phyloP scores from a whole-genome alignment of 1,140 invertebrate genomes.

The Drosophila prosaltans region DNA sequence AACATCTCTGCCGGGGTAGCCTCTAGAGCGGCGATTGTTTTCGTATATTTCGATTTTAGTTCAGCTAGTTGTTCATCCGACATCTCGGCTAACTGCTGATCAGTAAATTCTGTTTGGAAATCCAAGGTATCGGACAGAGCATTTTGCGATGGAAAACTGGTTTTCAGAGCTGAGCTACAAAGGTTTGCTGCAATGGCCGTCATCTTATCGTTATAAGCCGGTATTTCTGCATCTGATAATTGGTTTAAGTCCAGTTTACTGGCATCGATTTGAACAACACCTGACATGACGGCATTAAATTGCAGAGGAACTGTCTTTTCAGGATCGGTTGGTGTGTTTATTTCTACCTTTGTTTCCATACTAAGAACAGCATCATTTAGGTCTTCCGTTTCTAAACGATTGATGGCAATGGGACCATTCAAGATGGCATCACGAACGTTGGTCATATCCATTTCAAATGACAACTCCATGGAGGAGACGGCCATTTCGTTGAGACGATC shows the following conservation, averaged over 20 bases:
- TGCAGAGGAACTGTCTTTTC: constrained; percentile 39
- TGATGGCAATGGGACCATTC: neutral
- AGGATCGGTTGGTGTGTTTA: neutral
- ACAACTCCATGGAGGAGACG: constrained; percentile 69
- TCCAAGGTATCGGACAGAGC: too few relatives aligned
- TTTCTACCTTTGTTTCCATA: constrained; percentile 58
- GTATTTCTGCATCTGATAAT: constrained; percentile 38
- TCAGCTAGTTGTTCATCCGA: neutral
- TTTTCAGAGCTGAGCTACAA: constrained; percentile 66
- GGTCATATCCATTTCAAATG: constrained; percentile 78
- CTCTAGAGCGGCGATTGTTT: neutral
- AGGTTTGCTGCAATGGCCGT: constrained; percentile 70
- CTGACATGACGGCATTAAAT: constrained; percentile 67
- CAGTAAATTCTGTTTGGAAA: neutral
- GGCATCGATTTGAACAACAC: constrained; percentile 62
- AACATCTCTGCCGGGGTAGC: neutral
- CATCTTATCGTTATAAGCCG: constrained; percentile 61
- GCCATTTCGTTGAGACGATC: constrained; percentile 60
- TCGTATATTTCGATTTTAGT: neutral
- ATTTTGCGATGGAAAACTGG: constrained; percentile 41
- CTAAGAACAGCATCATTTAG: constrained; percentile 44
- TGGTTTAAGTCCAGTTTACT: constrained; percentile 38
- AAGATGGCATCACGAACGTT: constrained; percentile 56
- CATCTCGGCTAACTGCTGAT: constrained; percentile 1
- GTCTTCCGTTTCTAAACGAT: neutral